Conservation (phyloP, 2,797 vertebrate species). For the Eremophila alpestris region DNA sequence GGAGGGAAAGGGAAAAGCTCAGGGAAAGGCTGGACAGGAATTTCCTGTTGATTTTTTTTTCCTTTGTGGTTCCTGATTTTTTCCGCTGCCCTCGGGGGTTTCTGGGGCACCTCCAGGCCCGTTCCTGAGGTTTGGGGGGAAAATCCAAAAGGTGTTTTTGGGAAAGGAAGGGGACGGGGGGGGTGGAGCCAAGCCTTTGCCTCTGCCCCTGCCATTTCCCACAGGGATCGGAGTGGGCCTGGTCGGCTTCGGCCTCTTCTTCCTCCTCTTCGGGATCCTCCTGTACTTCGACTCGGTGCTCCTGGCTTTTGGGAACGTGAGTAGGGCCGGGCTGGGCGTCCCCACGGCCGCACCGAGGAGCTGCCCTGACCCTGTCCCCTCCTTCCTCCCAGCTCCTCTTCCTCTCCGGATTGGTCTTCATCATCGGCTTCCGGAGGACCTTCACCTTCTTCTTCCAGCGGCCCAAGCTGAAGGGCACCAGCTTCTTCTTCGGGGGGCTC, state of each 20-base stretch:
- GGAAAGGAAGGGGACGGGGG: background rate
- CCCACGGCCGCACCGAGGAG: accelerated
- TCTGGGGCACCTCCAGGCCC: background rate
- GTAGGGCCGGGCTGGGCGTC: background rate
- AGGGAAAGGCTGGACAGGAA: accelerated
- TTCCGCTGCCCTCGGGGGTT: accelerated
- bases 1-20: no score
- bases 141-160: background rate
- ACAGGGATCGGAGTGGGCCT: conserved; percentile 87
- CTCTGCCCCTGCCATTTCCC: background rate
- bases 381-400: conserved; percentile 82
- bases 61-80: background rate
- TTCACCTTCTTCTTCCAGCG: conserved; percentile 88
- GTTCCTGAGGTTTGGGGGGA: background rate
- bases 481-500: conserved; percentile 89
- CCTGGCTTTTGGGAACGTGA: conserved; percentile 92
- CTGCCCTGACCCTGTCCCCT: background rate
- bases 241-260: conserved; percentile 87
- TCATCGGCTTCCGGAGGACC: conserved; percentile 85
- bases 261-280: conserved; percentile 86
- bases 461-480: conserved; percentile 84
- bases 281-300: conserved; percentile 92
- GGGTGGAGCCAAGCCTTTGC: background rate
- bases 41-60: accelerated
- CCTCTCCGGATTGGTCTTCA: conserved; percentile 82